Conservation (phyloP, 2,888 invertebrate species). For the Nemotelus pantherinus region DNA sequence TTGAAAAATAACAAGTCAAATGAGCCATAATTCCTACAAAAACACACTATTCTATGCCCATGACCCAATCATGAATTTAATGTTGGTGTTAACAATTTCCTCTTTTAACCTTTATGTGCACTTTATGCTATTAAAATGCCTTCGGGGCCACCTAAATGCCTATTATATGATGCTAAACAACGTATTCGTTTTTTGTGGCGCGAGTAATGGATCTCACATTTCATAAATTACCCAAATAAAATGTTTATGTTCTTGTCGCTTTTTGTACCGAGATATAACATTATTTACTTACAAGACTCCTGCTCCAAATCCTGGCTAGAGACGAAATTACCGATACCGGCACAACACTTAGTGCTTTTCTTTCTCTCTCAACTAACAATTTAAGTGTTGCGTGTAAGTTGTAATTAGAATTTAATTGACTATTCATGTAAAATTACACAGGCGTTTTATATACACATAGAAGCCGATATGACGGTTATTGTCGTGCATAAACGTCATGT, state of each 20-base stretch:
- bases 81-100: conserved; percentile 15
- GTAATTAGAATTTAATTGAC: conserved; percentile 41
- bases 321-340: background rate
- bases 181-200: conserved; percentile 7
- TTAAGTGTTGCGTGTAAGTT: conserved; percentile 41
- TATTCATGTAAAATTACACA: conserved; percentile 36
- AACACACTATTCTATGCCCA: too few species aligned
- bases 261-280: conserved; percentile 3
- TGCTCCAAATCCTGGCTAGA: background rate
- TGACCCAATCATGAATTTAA: background rate
- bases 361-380: conserved; percentile 17
- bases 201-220: conserved; percentile 28
- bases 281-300: background rate
- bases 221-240: conserved; percentile 29
- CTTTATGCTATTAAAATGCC: background rate
- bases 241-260: conserved; percentile 14
- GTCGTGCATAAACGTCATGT: background rate
- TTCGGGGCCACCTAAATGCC: background rate
- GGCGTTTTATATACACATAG: conserved; percentile 8
- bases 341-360: conserved; percentile 19
- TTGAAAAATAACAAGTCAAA: too few species aligned
- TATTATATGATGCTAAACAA: background rate
- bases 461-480: background rate
- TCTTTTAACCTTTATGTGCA: conserved; percentile 7
- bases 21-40: too few species aligned